phyloP scores from a whole-genome alignment of 1,140 invertebrate genomes.

The Mycetomoellerius zeteki region DNA sequence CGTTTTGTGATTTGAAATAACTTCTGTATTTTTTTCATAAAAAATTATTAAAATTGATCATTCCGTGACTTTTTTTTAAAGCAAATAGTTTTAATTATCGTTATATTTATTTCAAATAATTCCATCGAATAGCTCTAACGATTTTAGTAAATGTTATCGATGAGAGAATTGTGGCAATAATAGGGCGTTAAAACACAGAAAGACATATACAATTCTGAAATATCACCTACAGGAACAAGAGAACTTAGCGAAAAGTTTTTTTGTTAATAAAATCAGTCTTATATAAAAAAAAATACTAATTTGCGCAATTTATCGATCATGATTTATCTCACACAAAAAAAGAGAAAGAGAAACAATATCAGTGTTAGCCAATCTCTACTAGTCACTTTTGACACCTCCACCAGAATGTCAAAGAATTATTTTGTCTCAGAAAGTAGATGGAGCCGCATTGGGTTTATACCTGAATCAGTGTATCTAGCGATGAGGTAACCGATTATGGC shows the following conservation, averaged over 20 bases:
- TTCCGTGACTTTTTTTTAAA: neutral
- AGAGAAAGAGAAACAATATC: neutral
- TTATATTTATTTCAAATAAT: slow-evolving; percentile 3
- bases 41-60: neutral
- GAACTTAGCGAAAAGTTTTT: neutral
- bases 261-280: neutral
- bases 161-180: slow-evolving; percentile 5
- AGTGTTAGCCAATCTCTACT: slow-evolving; percentile 40
- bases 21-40: neutral
- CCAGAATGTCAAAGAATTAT: slow-evolving; percentile 53
- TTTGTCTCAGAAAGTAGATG: neutral
- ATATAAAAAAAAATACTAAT: neutral
- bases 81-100: neutral
- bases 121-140: neutral
- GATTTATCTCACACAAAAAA: neutral
- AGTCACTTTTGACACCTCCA: slow-evolving; percentile 60
- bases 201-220: slow-evolving; percentile 11
- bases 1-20: neutral
- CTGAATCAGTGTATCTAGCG: slow-evolving; percentile 82
- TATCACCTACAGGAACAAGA: slow-evolving; percentile 23
- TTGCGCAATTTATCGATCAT: neutral
- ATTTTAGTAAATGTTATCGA: slow-evolving; percentile 64
- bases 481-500: slow-evolving; percentile 81
- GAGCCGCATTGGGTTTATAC: slow-evolving; percentile 67
- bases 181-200: neutral